Conservation (phyloP, 2,888 invertebrate species). For the Noctua janthe region DNA sequence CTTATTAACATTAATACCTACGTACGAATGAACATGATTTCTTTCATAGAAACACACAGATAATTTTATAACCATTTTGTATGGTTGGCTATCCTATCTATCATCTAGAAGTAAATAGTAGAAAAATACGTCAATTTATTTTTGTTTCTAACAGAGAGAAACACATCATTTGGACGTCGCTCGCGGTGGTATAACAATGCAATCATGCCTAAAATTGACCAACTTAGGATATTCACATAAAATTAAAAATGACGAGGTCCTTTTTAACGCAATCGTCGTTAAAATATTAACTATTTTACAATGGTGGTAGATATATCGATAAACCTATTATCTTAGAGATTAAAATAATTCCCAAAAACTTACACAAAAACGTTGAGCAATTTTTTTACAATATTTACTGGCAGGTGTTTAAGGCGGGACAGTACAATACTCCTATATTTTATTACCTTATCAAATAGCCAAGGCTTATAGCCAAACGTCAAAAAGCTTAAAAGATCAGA, state of each 20-base stretch:
- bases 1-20: constrained; percentile 46
- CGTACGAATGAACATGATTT: constrained; percentile 68
- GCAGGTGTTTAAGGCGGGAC: constrained; percentile 31
- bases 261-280: constrained; percentile 41
- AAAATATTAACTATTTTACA: constrained; percentile 50
- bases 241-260: constrained; percentile 22
- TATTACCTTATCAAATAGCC: constrained; percentile 11
- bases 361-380: constrained; percentile 54
- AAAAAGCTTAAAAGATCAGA: constrained; percentile 19
- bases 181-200: constrained; percentile 60
- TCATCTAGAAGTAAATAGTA: constrained; percentile 67
- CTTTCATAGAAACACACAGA: constrained; percentile 56
- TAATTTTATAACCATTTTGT: constrained; percentile 69
- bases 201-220: constrained; percentile 44
- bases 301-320: constrained; percentile 46
- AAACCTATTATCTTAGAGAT: constrained; percentile 49
- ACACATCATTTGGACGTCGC: constrained; percentile 53
- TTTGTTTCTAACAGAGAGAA: constrained; percentile 37
- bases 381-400: constrained; percentile 23
- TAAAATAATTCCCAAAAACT: constrained; percentile 57
- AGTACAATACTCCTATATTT: constrained; percentile 50
- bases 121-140: constrained; percentile 67
- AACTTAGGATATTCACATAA: constrained; percentile 28
- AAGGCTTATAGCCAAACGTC: constrained; percentile 35
- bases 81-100: constrained; percentile 68